Evolutionary conservation across 2,888 invertebrate species (phyloP).

Genomic region (Listrodromus nycthemerus): DNA sequence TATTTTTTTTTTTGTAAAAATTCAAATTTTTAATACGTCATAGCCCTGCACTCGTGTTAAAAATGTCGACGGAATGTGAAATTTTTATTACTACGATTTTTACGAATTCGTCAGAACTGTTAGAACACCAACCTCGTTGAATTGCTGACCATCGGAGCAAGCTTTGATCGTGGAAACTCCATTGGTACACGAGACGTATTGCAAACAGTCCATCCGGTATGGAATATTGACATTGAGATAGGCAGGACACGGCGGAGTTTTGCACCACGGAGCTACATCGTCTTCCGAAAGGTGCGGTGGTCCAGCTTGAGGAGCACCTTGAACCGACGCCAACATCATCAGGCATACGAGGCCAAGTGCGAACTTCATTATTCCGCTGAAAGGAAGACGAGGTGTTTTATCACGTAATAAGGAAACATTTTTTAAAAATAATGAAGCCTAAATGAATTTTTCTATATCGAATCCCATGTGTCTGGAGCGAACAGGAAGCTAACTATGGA

Average conservation of each 20-base stretch:
- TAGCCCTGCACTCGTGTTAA: background rate
- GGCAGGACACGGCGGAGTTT: slow-evolving; percentile 66
- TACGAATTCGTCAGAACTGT: background rate
- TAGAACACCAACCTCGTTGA: slow-evolving; percentile 66
- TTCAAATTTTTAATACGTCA: background rate
- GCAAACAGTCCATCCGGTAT: slow-evolving; percentile 71
- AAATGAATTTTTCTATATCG: background rate
- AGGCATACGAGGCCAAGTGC: slow-evolving; percentile 43
- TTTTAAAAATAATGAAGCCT: background rate
- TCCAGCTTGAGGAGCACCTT: slow-evolving; percentile 62
- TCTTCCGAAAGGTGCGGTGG: slow-evolving; percentile 47
- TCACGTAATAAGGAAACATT: background rate
- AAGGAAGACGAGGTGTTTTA: slow-evolving; percentile 24
- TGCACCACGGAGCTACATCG: slow-evolving; percentile 59
- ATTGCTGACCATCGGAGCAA: slow-evolving; percentile 69
- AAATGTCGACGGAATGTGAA: background rate
- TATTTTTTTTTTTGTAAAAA: background rate
- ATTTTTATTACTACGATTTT: slow-evolving; percentile 7
- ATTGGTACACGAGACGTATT: slow-evolving; percentile 67
- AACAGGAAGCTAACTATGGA: background rate
- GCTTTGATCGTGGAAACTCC: slow-evolving; percentile 45
- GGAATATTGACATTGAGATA: slow-evolving; percentile 47
- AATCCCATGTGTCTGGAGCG: background rate
- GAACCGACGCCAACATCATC: slow-evolving; percentile 41
- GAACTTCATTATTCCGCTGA: slow-evolving; percentile 55